These are phyloP conservation scores for Strix uralensis DNA, from an alignment of 2,113 vertebrate species.

Conservation along the genomic window DNA sequence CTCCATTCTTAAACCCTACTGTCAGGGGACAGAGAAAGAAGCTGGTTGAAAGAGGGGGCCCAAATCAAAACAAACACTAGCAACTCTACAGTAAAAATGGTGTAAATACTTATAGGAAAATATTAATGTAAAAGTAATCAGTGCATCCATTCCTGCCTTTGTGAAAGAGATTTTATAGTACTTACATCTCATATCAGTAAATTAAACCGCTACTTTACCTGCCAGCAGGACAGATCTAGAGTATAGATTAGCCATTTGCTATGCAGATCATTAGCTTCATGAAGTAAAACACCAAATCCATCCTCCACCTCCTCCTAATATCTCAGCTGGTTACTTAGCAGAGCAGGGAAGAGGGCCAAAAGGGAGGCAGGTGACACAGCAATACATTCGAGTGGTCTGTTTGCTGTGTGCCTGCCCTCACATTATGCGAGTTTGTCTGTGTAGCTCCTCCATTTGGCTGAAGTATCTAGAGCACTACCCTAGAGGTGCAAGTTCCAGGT, in stretches of 20 bases:
- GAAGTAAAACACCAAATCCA: not conserved
- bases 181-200: not conserved
- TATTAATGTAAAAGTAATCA: not conserved
- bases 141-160: not conserved
- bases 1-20: not conserved
- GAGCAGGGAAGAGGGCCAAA: not conserved
- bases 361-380: not conserved
- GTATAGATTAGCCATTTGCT: not conserved
- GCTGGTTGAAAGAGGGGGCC: not conserved
- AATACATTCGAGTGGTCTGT: not conserved
- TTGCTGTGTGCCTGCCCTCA: not conserved
- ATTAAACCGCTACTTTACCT: not conserved
- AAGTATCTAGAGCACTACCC: not conserved
- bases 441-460: not conserved
- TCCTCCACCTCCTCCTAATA: not conserved
- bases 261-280: not conserved
- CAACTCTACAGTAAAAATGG: not conserved
- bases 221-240: not conserved
- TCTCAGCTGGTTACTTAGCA: not conserved
- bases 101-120: not conserved
- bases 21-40: not conserved
- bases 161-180: not conserved
- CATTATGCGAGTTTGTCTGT: accelerated
- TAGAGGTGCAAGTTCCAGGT: not conserved
- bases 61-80: not conserved